Percentiles rank a stretch among this genome's conserved stretches.
These are phyloP conservation scores for Drosophila funebris DNA, from an alignment of 1,140 invertebrate species.

Conservation along the genomic window DNA sequence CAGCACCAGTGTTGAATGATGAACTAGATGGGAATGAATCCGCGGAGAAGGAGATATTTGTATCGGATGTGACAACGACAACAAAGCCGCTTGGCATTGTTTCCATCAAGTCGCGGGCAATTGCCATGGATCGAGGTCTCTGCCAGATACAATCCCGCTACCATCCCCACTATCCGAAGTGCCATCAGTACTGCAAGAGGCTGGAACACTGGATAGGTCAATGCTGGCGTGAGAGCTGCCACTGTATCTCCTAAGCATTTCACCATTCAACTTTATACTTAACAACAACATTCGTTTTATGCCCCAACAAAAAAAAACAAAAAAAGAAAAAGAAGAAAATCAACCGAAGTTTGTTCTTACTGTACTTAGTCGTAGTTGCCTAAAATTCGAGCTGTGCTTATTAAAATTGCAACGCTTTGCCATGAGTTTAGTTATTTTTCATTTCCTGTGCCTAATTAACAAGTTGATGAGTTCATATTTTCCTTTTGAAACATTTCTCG, in stretches of 20 bases:
- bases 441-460: conserved; percentile 34
- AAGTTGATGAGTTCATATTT: conserved; percentile 17
- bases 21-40: background rate
- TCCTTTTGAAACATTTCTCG: background rate
- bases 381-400: background rate
- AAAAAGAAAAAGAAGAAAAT: too few relatives aligned
- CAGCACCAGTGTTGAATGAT: background rate
- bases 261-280: conserved; percentile 9
- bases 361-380: background rate
- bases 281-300: background rate
- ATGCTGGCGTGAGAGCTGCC: conserved; percentile 70
- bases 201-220: conserved; percentile 79
- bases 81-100: conserved; percentile 37
- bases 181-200: conserved; percentile 70
- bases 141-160: conserved; percentile 59
- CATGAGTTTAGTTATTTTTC: background rate
- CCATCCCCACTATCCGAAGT: conserved; percentile 72
- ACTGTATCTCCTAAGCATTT: conserved; percentile 57
- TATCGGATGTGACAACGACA: conserved; percentile 24
- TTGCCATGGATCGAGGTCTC: conserved; percentile 57
- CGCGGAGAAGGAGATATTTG: conserved; percentile 11
- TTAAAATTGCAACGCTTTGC: conserved; percentile 20
- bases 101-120: conserved; percentile 69
- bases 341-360: background rate
- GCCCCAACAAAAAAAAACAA: too few relatives aligned